Percentiles rank a stretch among this genome's conserved stretches.
Evolutionary conservation across 2,797 vertebrate genomes (phyloP).

Genomic region (Vireo griseus): DNA sequence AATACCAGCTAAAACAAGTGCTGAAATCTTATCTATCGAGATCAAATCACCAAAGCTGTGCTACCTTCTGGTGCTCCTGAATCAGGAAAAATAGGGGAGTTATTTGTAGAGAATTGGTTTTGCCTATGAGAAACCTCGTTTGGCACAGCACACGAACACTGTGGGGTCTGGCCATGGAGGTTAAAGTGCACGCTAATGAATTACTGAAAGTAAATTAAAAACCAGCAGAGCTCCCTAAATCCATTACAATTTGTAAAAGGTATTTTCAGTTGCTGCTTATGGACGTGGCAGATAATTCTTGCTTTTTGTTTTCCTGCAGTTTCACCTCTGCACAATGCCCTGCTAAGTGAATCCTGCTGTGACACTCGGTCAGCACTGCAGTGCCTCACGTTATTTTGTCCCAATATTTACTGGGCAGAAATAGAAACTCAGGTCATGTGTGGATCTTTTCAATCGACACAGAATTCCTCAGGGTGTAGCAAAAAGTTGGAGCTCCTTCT

Average conservation of each 20-base stretch:
- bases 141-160: background rate
- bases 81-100: constrained; percentile 31
- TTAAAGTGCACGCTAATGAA: constrained; percentile 43
- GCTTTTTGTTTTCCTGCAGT: background rate
- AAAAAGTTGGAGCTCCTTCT: background rate
- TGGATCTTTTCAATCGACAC: background rate
- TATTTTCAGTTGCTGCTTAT: background rate
- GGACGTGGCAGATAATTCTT: background rate
- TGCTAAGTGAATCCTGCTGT: background rate
- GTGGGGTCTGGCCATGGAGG: constrained; percentile 14
- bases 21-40: constrained; percentile 29
- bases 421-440: background rate
- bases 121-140: constrained; percentile 29
- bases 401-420: background rate
- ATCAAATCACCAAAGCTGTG: constrained; percentile 43
- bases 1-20: constrained; percentile 8
- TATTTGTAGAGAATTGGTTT: constrained; percentile 57
- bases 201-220: constrained; percentile 38
- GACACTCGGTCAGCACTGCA: background rate
- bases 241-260: background rate
- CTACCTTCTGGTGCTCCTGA: constrained; percentile 47
- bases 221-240: background rate
- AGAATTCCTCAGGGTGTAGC: background rate
- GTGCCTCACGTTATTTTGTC: background rate
- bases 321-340: background rate